These are phyloP conservation scores for Mobula birostris DNA, from an alignment of 2,113 vertebrate genomes.

Conservation along the genomic window DNA sequence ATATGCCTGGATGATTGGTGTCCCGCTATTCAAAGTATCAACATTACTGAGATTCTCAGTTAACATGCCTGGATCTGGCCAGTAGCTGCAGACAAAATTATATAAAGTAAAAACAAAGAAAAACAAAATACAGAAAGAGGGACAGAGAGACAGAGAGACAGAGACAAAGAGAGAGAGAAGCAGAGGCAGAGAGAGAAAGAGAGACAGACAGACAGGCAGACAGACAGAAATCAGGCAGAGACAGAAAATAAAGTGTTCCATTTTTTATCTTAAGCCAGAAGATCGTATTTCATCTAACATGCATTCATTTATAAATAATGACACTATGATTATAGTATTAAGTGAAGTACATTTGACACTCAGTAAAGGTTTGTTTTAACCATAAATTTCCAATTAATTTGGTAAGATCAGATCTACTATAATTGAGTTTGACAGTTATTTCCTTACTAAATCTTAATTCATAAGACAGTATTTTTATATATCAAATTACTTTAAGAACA, in stretches of 20 bases:
- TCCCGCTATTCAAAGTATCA: not conserved
- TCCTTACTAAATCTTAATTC: not conserved
- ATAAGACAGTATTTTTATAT: not conserved
- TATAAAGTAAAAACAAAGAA: not conserved
- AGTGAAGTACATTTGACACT: slow-evolving; percentile 5
- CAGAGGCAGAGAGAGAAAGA: not conserved
- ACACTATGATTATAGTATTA: not conserved
- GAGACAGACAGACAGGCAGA: not conserved
- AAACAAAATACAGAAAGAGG: no score
- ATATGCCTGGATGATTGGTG: not conserved
- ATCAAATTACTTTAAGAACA: not conserved
- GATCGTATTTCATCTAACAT: not conserved
- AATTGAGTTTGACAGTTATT: not conserved
- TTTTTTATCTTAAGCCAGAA: not conserved
- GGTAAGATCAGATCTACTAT: not conserved
- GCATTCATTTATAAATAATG: not conserved
- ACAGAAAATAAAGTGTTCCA: not conserved
- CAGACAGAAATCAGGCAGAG: no score
- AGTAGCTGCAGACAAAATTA: not conserved
- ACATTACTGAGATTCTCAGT: not conserved
- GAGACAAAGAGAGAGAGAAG: not conserved
- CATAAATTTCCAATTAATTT: slow-evolving; percentile 8
- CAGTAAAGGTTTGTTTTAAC: not conserved
- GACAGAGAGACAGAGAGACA: not conserved
- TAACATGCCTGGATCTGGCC: not conserved